Evolutionary conservation across 2,888 invertebrate genomes (phyloP), one percentile per base, ranked within the genome.

Genomic region (Cepaea hortensis): DNA sequence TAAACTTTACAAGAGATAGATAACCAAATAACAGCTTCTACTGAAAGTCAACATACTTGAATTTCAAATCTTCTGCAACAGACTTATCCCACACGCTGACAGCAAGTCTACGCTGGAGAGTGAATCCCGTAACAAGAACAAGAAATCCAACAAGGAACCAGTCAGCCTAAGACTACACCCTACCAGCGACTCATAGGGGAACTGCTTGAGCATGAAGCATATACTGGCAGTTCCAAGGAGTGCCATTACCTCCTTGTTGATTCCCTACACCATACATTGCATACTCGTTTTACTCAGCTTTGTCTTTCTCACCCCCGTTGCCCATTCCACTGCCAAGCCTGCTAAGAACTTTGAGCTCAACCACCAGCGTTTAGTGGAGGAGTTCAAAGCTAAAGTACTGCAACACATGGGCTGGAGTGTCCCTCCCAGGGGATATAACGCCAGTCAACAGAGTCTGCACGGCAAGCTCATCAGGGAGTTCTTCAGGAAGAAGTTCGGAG

Each of bases 171-270:
- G 11, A 55, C 2, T 55, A 11, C 11, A 55, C 55, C 6, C 55
- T 55, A 55, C 55, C 11, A 55, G 55, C 11, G 55, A 55, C 55
- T 55, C 55, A 9, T 48, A 20, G 48, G 7, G 3, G 20, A 50
- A 5, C 76, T 50, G 50, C 18, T 6, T 76, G 76, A 79, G 61
- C 23, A 79, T 79, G 77, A 79, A 23, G 77, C 61, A 79, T 55
- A 79, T 61, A 61, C 61, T 79, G 23, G n/a, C 23, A 23, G 55
- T 55, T 55, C 61, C 77, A 61, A 61, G n/a, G 15, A 79, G 11
- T 23, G n/a, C 77, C 11, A 61, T 50, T 50, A 50, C n/a, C 61
- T 23, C 55, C n/a, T 23, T n/a, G 20, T 18, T 79, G 7, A 6
- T 13, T 5, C 61, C 61, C 18, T 23, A 61, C 23, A 13, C n/a